A percentile compares a stretch with the other conserved stretches of the same genome.
Conservation (phyloP, 1,140 invertebrate genomes). For the Melipona quadrifasciata region DNA sequence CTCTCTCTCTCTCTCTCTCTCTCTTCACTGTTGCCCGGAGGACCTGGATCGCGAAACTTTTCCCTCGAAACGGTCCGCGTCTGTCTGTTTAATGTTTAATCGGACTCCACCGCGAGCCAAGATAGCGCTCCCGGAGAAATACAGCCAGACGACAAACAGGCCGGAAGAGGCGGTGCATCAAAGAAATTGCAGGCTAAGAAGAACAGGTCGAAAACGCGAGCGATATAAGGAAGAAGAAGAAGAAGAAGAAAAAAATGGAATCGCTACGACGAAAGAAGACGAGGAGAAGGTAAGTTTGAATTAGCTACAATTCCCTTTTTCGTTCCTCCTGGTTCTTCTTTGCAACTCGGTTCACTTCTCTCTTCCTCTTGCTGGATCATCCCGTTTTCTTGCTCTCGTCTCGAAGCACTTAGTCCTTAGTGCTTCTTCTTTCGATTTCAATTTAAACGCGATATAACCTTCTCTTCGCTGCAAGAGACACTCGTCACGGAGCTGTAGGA, state of each 20-base stretch:
- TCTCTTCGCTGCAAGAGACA: neutral
- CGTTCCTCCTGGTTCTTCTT: neutral
- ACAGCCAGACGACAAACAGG: slow-evolving; percentile 30
- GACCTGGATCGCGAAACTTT: slow-evolving; percentile 17
- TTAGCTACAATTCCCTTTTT: slow-evolving; percentile 1
- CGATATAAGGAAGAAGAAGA: neutral
- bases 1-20: neutral
- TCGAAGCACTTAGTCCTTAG: neutral
- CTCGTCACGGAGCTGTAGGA: neutral
- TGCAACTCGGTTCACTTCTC: neutral
- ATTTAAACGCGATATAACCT: neutral
- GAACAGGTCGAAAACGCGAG: neutral
- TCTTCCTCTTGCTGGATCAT: no score
- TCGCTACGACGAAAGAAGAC: no score
- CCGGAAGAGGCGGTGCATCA: neutral
- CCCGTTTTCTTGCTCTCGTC: neutral
- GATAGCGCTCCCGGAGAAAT: slow-evolving; percentile 7
- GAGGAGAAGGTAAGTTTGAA: neutral
- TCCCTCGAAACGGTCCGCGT: neutral
- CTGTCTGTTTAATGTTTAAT: slow-evolving; percentile 56
- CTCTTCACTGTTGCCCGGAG: neutral
- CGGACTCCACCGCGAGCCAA: slow-evolving; percentile 12
- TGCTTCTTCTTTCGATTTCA: slow-evolving; percentile 1
- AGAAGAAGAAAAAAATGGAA: neutral
- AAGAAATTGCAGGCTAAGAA: neutral